Evolutionary conservation across 1,140 invertebrate genomes (phyloP).

Genomic region (Zophobas morio): DNA sequence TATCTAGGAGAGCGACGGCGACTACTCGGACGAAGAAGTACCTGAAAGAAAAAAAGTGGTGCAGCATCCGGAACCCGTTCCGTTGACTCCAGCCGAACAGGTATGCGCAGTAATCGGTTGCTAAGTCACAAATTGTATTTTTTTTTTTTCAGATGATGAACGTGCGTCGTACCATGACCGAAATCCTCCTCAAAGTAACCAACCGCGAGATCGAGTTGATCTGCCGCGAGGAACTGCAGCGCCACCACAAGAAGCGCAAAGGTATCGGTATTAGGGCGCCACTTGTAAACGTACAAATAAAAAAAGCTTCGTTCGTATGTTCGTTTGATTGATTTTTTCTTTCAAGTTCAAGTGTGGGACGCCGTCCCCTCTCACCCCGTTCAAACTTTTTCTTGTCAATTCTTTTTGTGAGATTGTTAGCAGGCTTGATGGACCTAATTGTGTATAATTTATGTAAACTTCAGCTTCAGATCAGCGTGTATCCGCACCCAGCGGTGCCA

Average conservation of each 20-base stretch:
- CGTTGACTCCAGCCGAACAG: conserved; percentile 68
- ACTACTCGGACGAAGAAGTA: conserved; percentile 60
- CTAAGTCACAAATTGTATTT: conserved; percentile 17
- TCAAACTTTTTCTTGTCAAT: background rate
- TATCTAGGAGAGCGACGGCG: conserved; percentile 65
- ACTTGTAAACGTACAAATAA: conserved; percentile 35
- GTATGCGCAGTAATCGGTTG: conserved; percentile 53
- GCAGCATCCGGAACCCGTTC: conserved; percentile 50
- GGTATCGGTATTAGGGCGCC: conserved; percentile 57
- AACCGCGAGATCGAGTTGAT: conserved; percentile 88
- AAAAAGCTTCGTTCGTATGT: conserved; percentile 16
- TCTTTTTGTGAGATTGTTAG: conserved; percentile 57
- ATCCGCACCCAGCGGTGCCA: conserved; percentile 65
- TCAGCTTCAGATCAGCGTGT: conserved; percentile 64
- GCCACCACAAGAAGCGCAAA: conserved; percentile 67
- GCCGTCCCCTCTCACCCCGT: background rate
- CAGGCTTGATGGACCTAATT: conserved; percentile 60
- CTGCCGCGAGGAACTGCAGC: conserved; percentile 82
- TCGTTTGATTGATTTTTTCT: conserved; percentile 32
- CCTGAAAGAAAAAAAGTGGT: conserved; percentile 13
- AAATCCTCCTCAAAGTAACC: conserved; percentile 94
- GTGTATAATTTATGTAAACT: conserved; percentile 62
- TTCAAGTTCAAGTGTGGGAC: conserved; percentile 11
- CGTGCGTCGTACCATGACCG: conserved; percentile 89
- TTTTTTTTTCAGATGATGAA: conserved; percentile 83